A percentile compares a stretch with the other conserved stretches of the same genome.
Evolutionary conservation across 2,888 invertebrate species (phyloP).

Genomic region (Brachynemurus nebulosus): DNA sequence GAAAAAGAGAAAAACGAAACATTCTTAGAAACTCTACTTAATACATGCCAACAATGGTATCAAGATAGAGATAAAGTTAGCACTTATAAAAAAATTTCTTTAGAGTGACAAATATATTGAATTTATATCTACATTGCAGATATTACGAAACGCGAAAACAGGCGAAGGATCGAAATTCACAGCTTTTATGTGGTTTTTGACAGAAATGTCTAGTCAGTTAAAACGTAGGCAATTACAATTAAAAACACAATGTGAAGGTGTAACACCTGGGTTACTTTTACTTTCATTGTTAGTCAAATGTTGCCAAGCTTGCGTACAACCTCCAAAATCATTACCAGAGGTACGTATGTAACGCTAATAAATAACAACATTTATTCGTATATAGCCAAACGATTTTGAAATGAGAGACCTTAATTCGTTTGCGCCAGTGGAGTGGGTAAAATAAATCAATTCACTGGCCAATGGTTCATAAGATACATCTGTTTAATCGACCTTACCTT

Average conservation of each 20-base stretch:
- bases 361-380: no score
- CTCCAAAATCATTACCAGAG: constrained; percentile 69
- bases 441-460: no score
- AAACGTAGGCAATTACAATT: constrained; percentile 49
- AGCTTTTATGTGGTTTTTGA: constrained; percentile 79
- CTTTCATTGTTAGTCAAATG: constrained; percentile 76
- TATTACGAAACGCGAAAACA: constrained; percentile 38
- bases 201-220: constrained; percentile 81
- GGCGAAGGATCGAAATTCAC: constrained; percentile 57
- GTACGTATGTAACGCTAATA: no score
- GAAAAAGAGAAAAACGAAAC: constrained; percentile 80
- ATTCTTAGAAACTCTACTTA: constrained; percentile 76
- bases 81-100: constrained; percentile 22
- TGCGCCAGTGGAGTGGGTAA: no score
- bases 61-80: constrained; percentile 62
- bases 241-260: constrained; percentile 39
- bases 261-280: constrained; percentile 58
- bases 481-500: no score
- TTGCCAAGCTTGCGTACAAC: constrained; percentile 75
- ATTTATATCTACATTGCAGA: constrained; percentile 23
- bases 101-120: background rate
- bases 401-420: no score
- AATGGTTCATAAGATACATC: no score
- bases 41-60: constrained; percentile 83
- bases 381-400: no score